Evolutionary conservation across 2,113 vertebrate species (phyloP), one percentile per base, ranked within the genome.

Genomic region (Thunnus thynnus): DNA sequence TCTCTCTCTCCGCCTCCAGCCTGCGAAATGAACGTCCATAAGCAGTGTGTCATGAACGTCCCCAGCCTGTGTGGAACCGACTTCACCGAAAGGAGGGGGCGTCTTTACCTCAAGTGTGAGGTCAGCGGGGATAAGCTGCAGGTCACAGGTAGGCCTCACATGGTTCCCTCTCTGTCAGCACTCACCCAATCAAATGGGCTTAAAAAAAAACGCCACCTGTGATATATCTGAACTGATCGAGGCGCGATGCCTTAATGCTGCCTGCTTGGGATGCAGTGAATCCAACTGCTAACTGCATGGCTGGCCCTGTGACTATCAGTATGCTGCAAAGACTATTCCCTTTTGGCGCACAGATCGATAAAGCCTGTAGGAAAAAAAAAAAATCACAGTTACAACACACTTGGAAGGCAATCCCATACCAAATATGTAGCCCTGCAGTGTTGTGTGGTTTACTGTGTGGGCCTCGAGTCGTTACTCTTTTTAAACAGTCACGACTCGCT

Each of bases 21-120:
- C 81, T 99, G 98, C 16, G 98, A 99, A 4, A 98, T 99, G 97
- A 99, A 99, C 0, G 98, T 99, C 22, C 98, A 99, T 84, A 99
- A 99, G 61, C 95, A 96, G 75, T 99, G 98, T 1, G 98, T 99
- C 2, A 96, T 99, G 78, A 99, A 98, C 0, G 98, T 99, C 65
- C 98, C 98, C 5, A 99, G 97, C 93, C 95, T 99, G 85, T 99
- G 98, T 30, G 98, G 98, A 32, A 99, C 95, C 62, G 98, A 99
- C 88, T 94, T 97, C 94, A 99, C 98, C 0, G 98, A 99, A 90
- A 96, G 97, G 86, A 95, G 98, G 75, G 98, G 98, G 0, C 96
- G 98, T 55, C 85, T 99, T 72, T 97, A 90, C 81, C 94, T 99
- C 90, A 99, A 97, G 90, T 97, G 96, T 5, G 97, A 98, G 90